Evolutionary conservation across 2,113 vertebrate species (phyloP), one percentile per base, ranked within the genome.

Genomic region (Indri indri): DNA sequence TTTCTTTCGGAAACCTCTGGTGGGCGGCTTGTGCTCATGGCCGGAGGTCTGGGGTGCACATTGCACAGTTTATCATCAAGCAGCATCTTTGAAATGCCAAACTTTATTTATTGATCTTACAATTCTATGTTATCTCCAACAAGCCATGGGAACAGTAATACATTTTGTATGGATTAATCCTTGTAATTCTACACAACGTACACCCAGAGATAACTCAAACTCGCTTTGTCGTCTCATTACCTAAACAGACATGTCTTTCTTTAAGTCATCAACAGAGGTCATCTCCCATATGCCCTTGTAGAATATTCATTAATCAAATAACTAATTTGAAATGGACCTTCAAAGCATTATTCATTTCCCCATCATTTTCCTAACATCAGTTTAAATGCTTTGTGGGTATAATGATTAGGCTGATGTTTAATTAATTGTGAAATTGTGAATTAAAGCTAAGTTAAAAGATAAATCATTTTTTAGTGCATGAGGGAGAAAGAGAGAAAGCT

Each of bases 361-460:
- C 97, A 96, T 98, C 98, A 98, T 98, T 98, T 97, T 98, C 98
- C 97, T 98, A 98, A 98, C 98, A 98, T 98, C 98, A 98, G 94
- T 99, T 98, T 98, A 98, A 98, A 98, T 97, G 97, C 97, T 98
- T 98, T 98, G 98, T 98, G 98, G 97, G 98, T 98, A 98, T 98
- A 98, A 98, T 98, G 98, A 99, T 98, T 98, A 98, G 98, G 97
- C 93, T 98, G 98, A 99, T 99, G 98, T 98, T 98, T 99, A 99
- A 99, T 99, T 99, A 99, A 99, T 99, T 99, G 98, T 98, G 98
- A 99, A 98, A 99, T 98, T 98, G 96, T 98, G 98, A 99, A 98
- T 99, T 99, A 98, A 98, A 96, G 50, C 96, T 98, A 98, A 98
- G 98, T 98, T 98, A 98, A 96, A 97, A 98, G 98, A 99, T 98